Base-by-base conservation (phyloP, 2,888 invertebrate species). In the Zaprionus obscuricornis region DNA sequence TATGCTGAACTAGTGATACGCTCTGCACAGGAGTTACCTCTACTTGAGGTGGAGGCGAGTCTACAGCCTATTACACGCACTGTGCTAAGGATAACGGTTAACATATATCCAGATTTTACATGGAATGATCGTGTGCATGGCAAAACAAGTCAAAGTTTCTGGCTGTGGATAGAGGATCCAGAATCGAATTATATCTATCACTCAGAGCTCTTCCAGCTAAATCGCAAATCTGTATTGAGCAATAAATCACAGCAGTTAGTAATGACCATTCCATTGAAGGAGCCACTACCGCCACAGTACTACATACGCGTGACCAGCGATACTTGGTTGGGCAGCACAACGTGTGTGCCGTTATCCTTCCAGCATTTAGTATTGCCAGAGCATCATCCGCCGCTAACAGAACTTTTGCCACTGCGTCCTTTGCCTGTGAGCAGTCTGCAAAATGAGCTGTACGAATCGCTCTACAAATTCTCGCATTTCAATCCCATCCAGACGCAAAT, bases 401-500 rank as follows among this genome's bases (percentile, higher is more conserved):
- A 98, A 88, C 92, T 99, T 1, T 90, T 99, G 24, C 96, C 96
- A 85, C 92, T 99, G 11, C 95, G 96, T 66, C 99, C 99, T 0
- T 90, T 99, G 14, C 96, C 99, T 1, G 92, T 97, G 20, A 93
- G 93, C 16, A 96, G 96, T 0, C 91, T 99, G 10, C 93, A 95
- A 74, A 94, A 98, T 85, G 91, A 93, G 0, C 89, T 92, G 1
- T 96, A 94, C 85, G 95, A 98, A 88, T 91, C 93, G 42, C 91
- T 99, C 2, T 99, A 98, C 91, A 93, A 92, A 62, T 99, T 98
- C 90, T 93, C 94, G 0, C 98, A 98, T 89, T 99, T 99, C 91
- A 99, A 99, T 91, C 98, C 99, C 0, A 97, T 99, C 70, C 99
- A 99, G 91, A 98, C 98, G 0, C 98, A 99, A 91, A 95, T 99